phyloP scores from a whole-genome alignment of 2,113 vertebrate species.

The Phalacrocorax aristotelis region DNA sequence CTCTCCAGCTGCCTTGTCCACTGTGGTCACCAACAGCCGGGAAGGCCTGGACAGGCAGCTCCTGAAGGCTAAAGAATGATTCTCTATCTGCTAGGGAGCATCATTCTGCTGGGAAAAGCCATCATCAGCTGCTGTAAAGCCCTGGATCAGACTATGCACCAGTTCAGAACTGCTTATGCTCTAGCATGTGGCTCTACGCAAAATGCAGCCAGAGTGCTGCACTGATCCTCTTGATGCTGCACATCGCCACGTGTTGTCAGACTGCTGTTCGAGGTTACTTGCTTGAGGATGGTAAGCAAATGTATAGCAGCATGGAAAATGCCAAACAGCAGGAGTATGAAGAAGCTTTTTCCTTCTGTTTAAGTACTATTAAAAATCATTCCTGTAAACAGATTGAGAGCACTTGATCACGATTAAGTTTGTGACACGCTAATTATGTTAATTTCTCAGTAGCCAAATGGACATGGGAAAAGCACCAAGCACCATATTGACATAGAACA shows the following conservation, averaged over 20 bases:
- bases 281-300: rapidly evolving
- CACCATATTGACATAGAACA: rapidly evolving
- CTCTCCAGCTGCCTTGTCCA: not conserved
- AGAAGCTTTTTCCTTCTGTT: not conserved
- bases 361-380: not conserved
- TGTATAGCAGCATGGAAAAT: not conserved
- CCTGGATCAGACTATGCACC: rapidly evolving
- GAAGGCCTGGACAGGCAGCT: not conserved
- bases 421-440: not conserved
- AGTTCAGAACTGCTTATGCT: not conserved
- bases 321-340: not conserved
- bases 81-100: not conserved
- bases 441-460: not conserved
- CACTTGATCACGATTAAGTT: not conserved
- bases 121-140: rapidly evolving
- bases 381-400: not conserved
- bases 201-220: rapidly evolving
- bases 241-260: rapidly evolving
- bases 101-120: not conserved
- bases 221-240: rapidly evolving
- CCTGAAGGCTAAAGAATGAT: not conserved
- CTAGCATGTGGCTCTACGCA: rapidly evolving
- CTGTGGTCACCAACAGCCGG: rapidly evolving
- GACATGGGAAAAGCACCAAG: not conserved
- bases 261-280: not conserved